phyloP scores from a whole-genome alignment of 35 echinoderm and acorn worm species.

The Chiridota heheva region DNA sequence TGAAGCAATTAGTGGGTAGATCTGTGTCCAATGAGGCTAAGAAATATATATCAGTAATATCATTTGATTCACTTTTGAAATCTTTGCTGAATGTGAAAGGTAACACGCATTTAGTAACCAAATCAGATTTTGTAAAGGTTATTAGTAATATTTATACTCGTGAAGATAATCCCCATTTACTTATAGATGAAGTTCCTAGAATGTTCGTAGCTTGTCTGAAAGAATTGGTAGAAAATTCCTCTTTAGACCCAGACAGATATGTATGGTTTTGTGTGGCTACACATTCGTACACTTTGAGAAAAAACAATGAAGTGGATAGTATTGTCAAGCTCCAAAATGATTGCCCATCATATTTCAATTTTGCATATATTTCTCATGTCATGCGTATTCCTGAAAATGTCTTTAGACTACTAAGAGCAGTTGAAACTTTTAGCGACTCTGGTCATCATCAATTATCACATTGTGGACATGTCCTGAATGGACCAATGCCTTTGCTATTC shows the following conservation, averaged over 20 bases:
- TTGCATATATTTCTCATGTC: constrained; percentile 20
- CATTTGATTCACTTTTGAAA: constrained; percentile 19
- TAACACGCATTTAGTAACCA: constrained; percentile 10
- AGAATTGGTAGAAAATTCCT: constrained; percentile 3
- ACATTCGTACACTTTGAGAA: constrained; percentile 26
- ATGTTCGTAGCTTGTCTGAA: constrained; percentile 2
- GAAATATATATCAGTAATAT: constrained; percentile 7
- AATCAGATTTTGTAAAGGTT: not conserved
- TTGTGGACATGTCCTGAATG: constrained; percentile 36
- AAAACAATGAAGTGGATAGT: not conserved
- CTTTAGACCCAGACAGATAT: not conserved
- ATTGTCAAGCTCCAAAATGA: constrained; percentile 9
- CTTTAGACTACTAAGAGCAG: constrained; percentile 27
- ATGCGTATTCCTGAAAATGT: constrained; percentile 24
- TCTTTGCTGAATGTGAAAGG: not conserved
- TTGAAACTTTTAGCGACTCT: not conserved
- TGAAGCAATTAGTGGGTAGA: constrained; percentile 17
- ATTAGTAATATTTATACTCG: too few species aligned
- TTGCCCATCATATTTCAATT: constrained; percentile 21
- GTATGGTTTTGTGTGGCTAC: constrained; percentile 35
- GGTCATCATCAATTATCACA: constrained; percentile 28
- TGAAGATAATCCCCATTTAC: too few species aligned
- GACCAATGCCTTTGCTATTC: constrained; percentile 25
- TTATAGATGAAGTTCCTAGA: constrained; percentile 40
- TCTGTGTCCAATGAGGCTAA: not conserved